Evolutionary conservation across 2,888 invertebrate genomes (phyloP).

Genomic region (Hololepta plana): DNA sequence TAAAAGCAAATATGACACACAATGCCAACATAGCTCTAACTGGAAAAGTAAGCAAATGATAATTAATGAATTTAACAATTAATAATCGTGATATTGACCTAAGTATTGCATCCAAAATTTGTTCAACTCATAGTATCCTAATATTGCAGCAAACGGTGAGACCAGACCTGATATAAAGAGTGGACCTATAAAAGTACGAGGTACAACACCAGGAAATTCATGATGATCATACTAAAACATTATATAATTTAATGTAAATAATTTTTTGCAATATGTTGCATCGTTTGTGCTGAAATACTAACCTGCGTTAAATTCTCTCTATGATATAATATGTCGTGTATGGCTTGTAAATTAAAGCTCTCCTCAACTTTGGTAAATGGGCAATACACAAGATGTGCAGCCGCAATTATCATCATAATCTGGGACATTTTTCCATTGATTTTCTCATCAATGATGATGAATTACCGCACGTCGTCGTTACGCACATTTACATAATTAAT

Average conservation of each 20-base stretch:
- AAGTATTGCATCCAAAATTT: conserved; percentile 83
- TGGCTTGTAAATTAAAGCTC: conserved; percentile 96
- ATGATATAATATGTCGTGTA: conserved; percentile 90
- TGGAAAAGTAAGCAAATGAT: conserved; percentile 28
- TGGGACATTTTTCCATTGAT: conserved; percentile 51
- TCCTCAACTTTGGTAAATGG: conserved; percentile 99
- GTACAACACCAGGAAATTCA: conserved; percentile 95
- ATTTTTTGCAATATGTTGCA: background rate
- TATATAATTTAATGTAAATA: too few relatives aligned
- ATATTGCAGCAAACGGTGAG: conserved; percentile 51
- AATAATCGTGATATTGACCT: conserved; percentile 36
- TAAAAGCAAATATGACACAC: conserved; percentile 57
- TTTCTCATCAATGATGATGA: too few relatives aligned
- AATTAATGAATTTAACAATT: conserved; percentile 10
- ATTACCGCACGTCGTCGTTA: too few relatives aligned
- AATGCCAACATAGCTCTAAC: conserved; percentile 67
- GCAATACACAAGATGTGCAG: conserved; percentile 66
- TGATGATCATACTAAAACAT: conserved; percentile 91
- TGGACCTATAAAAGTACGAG: conserved; percentile 89
- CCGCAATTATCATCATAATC: conserved; percentile 54
- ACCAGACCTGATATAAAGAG: conserved; percentile 60
- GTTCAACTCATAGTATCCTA: conserved; percentile 48
- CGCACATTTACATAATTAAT: too few relatives aligned
- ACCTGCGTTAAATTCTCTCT: conserved; percentile 71
- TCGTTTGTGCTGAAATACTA: conserved; percentile 14